phyloP scores from a whole-genome alignment of 2,888 invertebrate species.

The Apoda limacodes region DNA sequence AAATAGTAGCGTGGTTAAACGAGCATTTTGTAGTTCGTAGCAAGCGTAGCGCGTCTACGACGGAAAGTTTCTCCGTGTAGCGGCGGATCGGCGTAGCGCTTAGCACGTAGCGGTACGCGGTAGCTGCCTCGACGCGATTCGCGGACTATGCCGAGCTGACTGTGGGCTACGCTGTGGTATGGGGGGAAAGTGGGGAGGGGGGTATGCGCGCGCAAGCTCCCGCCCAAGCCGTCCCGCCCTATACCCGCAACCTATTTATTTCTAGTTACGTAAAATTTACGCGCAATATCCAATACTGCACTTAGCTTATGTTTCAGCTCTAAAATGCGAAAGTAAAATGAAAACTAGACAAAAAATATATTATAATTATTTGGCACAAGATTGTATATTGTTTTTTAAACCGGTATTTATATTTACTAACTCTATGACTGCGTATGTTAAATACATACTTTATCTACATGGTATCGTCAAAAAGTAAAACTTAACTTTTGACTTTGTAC shows the following conservation, averaged over 20 bases:
- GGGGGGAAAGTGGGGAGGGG: slow-evolving; percentile 20
- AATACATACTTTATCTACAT: no score
- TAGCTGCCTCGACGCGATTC: slow-evolving; percentile 55
- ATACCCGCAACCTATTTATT: slow-evolving; percentile 70
- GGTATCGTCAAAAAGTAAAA: no score
- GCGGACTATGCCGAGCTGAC: slow-evolving; percentile 52
- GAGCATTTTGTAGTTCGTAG: slow-evolving; percentile 26
- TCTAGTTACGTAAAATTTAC: slow-evolving; percentile 71
- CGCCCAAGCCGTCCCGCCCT: slow-evolving; percentile 62
- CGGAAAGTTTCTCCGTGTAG: slow-evolving; percentile 51
- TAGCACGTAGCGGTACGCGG: slow-evolving; percentile 24
- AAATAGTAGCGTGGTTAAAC: slow-evolving; percentile 26
- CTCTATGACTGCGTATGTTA: no score
- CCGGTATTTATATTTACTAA: no score
- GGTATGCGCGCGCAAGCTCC: slow-evolving; percentile 54
- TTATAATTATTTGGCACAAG: no score
- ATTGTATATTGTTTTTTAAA: no score
- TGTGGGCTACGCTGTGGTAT: slow-evolving; percentile 20
- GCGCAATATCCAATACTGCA: slow-evolving; percentile 67
- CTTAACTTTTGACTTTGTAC: no score
- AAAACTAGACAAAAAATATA: no score
- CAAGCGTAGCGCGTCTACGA: slow-evolving; percentile 36
- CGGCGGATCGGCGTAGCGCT: slow-evolving; percentile 31
- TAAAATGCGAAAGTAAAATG: no score
- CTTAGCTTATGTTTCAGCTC: slow-evolving; percentile 57